A percentile compares a stretch with the other conserved stretches of the same genome.
Conservation (phyloP, 2,888 invertebrate species). For the Erebia aethiops region DNA sequence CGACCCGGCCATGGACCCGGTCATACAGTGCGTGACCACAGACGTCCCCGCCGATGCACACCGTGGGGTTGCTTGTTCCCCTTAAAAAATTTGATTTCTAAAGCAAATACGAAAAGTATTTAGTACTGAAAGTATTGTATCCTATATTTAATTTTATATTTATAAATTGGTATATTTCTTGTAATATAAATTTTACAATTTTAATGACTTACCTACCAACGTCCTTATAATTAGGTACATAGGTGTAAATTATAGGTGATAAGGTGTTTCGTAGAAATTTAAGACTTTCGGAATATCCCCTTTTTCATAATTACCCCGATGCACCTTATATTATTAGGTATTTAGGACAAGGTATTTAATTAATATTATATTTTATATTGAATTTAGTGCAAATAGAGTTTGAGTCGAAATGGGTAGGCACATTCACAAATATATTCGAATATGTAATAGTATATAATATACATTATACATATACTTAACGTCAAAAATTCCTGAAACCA, state of each 20-base stretch:
- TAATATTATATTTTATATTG: background rate
- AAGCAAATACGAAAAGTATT: background rate
- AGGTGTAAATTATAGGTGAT: no score
- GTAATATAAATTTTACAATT: no score
- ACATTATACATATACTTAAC: background rate
- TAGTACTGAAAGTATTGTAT: no score
- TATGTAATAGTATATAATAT: background rate
- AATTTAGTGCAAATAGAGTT: background rate
- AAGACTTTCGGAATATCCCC: no score
- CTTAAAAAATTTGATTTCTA: background rate
- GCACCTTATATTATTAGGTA: no score
- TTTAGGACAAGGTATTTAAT: no score
- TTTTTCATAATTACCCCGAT: no score
- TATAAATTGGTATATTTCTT: no score
- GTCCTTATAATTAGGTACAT: no score
- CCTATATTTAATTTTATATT: no score
- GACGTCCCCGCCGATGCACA: background rate
- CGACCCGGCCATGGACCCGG: constrained; percentile 74
- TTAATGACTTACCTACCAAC: background rate
- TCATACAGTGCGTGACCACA: constrained; percentile 54
- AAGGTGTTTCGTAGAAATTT: no score
- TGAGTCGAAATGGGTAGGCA: no score
- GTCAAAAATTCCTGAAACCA: constrained; percentile 4
- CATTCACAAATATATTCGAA: background rate
- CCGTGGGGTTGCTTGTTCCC: background rate